These are phyloP conservation scores for Acheta domesticus DNA, from an alignment of 2,888 invertebrate genomes.

Conservation along the genomic window DNA sequence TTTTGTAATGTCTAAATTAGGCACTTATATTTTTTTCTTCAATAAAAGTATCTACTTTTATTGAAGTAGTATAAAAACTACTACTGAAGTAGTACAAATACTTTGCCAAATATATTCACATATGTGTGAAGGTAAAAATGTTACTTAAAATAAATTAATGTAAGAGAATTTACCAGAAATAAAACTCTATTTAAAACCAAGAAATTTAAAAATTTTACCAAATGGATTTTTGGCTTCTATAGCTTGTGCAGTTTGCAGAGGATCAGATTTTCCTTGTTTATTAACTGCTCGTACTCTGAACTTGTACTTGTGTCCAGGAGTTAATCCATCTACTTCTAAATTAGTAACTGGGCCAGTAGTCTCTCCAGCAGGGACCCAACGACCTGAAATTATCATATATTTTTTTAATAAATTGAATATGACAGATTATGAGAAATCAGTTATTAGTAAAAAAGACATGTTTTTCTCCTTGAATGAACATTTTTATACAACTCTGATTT, in stretches of 20 bases:
- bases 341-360: conserved; percentile 79
- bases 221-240: conserved; percentile 97
- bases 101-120: no score
- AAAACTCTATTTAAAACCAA: neutral
- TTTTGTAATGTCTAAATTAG: no score
- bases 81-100: no score
- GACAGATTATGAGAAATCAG: neutral
- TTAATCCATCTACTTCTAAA: conserved; percentile 76
- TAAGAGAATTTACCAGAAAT: neutral
- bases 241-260: conserved; percentile 78
- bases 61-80: no score
- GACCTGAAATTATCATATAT: conserved; percentile 43
- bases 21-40: no score
- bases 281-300: conserved; percentile 96
- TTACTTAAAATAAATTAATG: no score
- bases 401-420: neutral
- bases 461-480: no score
- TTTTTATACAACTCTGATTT: no score
- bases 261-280: conserved; percentile 94
- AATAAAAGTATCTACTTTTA: no score
- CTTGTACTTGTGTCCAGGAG: conserved; percentile 94
- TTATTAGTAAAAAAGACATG: neutral
- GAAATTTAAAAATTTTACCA: conserved; percentile 54
- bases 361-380: conserved; percentile 92
- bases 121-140: no score